A percentile compares a stretch with the other conserved stretches of the same genome.
These are phyloP conservation scores for Hololepta plana DNA, from an alignment of 2,888 invertebrate species.

Conservation along the genomic window DNA sequence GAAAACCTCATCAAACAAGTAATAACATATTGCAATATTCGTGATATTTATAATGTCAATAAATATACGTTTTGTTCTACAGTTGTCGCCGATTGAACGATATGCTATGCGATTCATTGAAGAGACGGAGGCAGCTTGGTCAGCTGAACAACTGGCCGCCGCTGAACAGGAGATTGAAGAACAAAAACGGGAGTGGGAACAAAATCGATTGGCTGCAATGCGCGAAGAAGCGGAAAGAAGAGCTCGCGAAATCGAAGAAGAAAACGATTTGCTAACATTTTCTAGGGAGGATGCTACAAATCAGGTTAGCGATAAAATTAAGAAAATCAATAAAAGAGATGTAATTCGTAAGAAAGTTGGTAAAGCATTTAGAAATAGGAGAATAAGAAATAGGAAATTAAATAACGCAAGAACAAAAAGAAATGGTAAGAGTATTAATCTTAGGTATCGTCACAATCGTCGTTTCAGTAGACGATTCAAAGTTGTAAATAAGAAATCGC, in stretches of 20 bases:
- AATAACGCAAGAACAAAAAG: conserved; percentile 1
- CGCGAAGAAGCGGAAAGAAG: conserved; percentile 46
- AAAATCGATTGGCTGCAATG: conserved; percentile 56
- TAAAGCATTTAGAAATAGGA: conserved; percentile 6
- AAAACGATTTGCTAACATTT: conserved; percentile 52
- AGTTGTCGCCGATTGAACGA: conserved; percentile 87
- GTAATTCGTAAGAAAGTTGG: conserved; percentile 1
- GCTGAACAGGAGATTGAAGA: conserved; percentile 79
- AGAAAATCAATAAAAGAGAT: conserved; percentile 6
- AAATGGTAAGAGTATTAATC: conserved; percentile 1
- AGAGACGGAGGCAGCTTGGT: conserved; percentile 58
- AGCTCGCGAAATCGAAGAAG: conserved; percentile 36
- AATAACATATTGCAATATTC: conserved; percentile 8
- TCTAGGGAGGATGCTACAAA: conserved; percentile 60
- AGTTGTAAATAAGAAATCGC: no score
- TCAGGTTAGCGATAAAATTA: conserved; percentile 54
- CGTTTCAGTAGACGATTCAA: no score
- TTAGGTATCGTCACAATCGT: no score
- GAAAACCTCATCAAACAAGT: conserved; percentile 56
- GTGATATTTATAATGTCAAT: not conserved
- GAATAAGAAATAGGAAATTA: conserved; percentile 1
- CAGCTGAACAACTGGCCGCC: conserved; percentile 69
- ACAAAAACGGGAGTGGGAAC: conserved; percentile 76
- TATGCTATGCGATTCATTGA: conserved; percentile 92
- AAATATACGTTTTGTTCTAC: conserved; percentile 14